Conservation (phyloP, 2,113 vertebrate genomes). For the Smithornis capensis region DNA sequence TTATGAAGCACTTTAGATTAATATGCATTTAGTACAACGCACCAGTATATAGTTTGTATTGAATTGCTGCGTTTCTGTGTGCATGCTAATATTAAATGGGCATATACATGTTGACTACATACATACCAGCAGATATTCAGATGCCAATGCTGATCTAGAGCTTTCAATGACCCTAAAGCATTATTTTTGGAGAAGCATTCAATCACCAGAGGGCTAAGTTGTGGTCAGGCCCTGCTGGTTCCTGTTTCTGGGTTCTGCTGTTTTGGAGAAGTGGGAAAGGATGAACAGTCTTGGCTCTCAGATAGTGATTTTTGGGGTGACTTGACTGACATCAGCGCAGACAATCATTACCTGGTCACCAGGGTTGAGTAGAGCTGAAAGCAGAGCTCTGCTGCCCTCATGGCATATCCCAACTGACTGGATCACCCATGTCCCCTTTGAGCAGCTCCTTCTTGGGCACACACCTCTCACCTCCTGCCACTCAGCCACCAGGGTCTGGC, state of each 20-base stretch:
- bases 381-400: background rate
- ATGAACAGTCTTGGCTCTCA: background rate
- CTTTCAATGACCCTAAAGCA: background rate
- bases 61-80: background rate
- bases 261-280: background rate
- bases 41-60: background rate
- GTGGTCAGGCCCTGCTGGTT: background rate
- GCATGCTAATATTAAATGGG: background rate
- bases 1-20: background rate
- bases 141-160: background rate
- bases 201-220: background rate
- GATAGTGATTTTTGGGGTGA: background rate
- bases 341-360: background rate
- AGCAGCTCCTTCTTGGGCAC: background rate
- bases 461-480: background rate
- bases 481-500: accelerated
- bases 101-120: background rate
- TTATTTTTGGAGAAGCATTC: background rate
- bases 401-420: accelerated
- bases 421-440: background rate
- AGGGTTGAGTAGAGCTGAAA: background rate
- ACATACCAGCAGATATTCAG: background rate
- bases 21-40: background rate
- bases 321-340: background rate
- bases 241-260: background rate